Percentiles rank a stretch among this genome's conserved stretches.
Evolutionary conservation across 2,888 invertebrate genomes (phyloP).

Genomic region (Emmelina monodactyla): DNA sequence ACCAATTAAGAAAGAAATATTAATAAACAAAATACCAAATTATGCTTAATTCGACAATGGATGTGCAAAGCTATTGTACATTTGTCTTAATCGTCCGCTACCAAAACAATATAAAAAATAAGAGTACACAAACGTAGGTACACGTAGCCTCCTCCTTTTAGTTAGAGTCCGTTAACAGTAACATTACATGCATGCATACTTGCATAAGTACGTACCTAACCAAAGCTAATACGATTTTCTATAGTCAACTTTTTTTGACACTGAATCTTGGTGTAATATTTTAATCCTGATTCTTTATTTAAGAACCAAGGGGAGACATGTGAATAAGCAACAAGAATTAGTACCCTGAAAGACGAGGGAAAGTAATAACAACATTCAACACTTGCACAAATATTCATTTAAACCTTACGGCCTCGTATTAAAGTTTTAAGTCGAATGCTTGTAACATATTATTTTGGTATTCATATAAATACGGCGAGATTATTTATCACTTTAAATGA

Average conservation of each 20-base stretch:
- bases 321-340: constrained; percentile 42
- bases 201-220: neutral
- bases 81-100: too few relatives aligned
- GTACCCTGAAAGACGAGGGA: constrained; percentile 22
- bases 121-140: too few relatives aligned
- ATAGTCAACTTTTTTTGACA: neutral
- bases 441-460: neutral
- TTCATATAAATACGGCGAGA: neutral
- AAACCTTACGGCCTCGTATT: neutral
- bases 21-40: too few relatives aligned
- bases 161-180: neutral
- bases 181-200: neutral
- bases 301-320: constrained; percentile 35
- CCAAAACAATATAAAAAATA: too few relatives aligned
- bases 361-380: constrained; percentile 9
- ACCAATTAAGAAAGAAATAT: too few relatives aligned
- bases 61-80: too few relatives aligned
- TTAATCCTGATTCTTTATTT: constrained; percentile 41
- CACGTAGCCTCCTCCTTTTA: too few relatives aligned
- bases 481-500: constrained; percentile 1
- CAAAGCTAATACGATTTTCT: neutral
- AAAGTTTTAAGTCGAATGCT: neutral
- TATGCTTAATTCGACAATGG: too few relatives aligned
- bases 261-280: constrained; percentile 11
- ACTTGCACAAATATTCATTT: neutral